Evolutionary conservation across 2,113 vertebrate species (phyloP).

Genomic region (Melanerpes formicivorus): DNA sequence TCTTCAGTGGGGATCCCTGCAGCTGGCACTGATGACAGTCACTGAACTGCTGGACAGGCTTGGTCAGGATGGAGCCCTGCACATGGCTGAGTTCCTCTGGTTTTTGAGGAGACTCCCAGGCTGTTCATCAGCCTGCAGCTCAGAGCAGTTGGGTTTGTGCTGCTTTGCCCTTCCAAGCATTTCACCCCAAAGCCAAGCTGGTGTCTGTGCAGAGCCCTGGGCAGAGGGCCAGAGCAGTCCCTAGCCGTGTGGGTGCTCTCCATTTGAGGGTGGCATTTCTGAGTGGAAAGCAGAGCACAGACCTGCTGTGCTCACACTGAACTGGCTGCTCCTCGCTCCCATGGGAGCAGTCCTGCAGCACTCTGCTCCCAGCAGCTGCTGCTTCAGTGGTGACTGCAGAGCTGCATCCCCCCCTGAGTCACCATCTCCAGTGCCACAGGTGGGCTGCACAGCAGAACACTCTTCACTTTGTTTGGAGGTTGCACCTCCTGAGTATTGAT

Average conservation of each 20-base stretch:
- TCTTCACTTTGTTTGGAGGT: not conserved
- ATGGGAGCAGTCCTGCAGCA: not conserved
- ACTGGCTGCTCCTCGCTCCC: not conserved
- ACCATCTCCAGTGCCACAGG: not conserved
- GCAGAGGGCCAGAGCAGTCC: not conserved
- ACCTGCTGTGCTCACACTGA: not conserved
- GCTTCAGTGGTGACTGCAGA: slow-evolving; percentile 10
- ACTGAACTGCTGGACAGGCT: not conserved
- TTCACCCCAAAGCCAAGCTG: not conserved
- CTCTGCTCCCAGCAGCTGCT: slow-evolving; percentile 42
- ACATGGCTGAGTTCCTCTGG: not conserved
- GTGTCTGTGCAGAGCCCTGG: not conserved
- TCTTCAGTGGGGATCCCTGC: not conserved
- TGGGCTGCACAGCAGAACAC: not conserved
- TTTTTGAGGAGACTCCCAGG: not conserved
- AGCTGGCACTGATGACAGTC: not conserved
- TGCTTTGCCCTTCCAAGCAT: not conserved
- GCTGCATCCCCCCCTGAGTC: not conserved
- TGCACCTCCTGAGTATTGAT: not conserved
- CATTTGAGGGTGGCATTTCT: not conserved
- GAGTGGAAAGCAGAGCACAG: not conserved
- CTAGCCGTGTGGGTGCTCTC: fast-evolving
- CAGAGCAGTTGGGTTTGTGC: not conserved
- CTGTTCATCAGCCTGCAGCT: not conserved
- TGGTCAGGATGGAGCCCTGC: not conserved